A percentile compares a stretch with the other conserved stretches of the same genome.
Evolutionary conservation across 2,797 vertebrate species (phyloP).

Genomic region (Silurus aristotelis): DNA sequence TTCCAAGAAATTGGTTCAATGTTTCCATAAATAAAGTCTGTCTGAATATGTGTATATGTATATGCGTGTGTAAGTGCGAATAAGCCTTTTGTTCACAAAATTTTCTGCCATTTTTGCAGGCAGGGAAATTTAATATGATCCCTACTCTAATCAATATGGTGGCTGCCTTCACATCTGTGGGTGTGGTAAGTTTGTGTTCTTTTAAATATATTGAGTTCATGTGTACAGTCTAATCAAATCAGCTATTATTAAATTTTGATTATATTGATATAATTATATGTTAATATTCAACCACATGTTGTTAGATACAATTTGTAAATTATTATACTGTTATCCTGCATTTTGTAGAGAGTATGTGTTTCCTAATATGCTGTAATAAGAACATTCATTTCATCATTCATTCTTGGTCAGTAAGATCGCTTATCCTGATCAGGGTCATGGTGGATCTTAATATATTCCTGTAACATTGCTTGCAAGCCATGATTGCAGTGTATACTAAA

Average conservation of each 20-base stretch:
- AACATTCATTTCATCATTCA: background rate
- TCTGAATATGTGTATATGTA: slow-evolving; percentile 34
- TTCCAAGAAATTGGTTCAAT: slow-evolving; percentile 11
- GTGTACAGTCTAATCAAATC: background rate
- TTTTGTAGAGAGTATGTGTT: background rate
- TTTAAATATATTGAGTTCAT: background rate
- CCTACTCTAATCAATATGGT: slow-evolving; percentile 94
- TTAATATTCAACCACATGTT: background rate
- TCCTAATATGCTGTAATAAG: background rate
- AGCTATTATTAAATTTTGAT: background rate
- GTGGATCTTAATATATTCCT: background rate
- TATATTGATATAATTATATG: background rate
- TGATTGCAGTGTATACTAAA: background rate
- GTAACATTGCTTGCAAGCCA: background rate
- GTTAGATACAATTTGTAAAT: background rate
- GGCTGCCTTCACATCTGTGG: slow-evolving; percentile 92
- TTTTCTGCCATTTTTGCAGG: slow-evolving; percentile 68
- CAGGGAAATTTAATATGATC: slow-evolving; percentile 92
- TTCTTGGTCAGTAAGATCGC: background rate
- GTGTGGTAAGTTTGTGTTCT: slow-evolving; percentile 82
- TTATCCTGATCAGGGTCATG: background rate
- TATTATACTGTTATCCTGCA: background rate
- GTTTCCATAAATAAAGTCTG: slow-evolving; percentile 23
- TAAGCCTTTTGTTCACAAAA: slow-evolving; percentile 9
- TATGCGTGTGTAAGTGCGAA: background rate